Percentiles rank a stretch among this genome's conserved stretches.
Conservation (phyloP, 2,888 invertebrate species). For the Eugnorisma glareosa region DNA sequence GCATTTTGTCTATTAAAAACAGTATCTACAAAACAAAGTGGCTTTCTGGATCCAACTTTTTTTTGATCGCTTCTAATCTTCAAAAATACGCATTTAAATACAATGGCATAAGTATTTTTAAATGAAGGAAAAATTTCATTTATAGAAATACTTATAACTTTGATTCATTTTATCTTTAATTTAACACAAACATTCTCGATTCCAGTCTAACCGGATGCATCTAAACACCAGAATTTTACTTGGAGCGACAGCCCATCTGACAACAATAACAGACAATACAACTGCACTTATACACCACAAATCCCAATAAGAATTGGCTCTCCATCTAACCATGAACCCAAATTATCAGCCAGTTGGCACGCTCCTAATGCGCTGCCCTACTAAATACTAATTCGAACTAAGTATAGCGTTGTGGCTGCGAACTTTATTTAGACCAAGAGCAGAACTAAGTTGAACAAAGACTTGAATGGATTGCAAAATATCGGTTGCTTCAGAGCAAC, state of each 20-base stretch:
- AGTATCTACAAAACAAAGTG: not conserved
- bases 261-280: not conserved
- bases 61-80: not conserved
- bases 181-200: not conserved
- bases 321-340: not conserved
- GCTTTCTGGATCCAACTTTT: not conserved
- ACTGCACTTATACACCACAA: not conserved
- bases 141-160: not conserved
- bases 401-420: not conserved
- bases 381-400: constrained; percentile 21
- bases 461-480: constrained; percentile 7
- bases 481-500: not conserved
- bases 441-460: not conserved
- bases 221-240: not conserved
- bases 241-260: not conserved
- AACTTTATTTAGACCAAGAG: constrained; percentile 7
- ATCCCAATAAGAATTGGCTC: constrained; percentile 8
- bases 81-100: too few relatives aligned
- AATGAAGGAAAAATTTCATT: too few relatives aligned
- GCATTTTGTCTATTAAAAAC: not conserved
- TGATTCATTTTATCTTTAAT: too few relatives aligned
- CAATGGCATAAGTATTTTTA: too few relatives aligned
- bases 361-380: constrained; percentile 13
- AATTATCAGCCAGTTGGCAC: constrained; percentile 28
- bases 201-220: not conserved